Conservation (phyloP, 2,888 invertebrate genomes). For the Eulithis testata region DNA sequence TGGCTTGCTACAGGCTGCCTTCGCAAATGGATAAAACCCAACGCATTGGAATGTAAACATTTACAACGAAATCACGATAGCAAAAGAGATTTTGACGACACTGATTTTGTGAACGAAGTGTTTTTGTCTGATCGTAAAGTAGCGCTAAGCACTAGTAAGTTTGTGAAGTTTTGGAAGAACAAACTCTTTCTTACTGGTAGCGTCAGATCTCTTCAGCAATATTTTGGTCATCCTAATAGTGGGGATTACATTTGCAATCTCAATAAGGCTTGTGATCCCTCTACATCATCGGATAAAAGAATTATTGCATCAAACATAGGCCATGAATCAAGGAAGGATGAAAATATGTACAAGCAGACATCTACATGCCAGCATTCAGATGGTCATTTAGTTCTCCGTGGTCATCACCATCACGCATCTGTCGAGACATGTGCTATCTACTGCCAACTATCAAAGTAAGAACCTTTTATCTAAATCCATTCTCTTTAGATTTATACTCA, state of each 20-base stretch:
- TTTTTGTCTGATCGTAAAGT: slow-evolving; percentile 72
- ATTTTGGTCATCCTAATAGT: slow-evolving; percentile 70
- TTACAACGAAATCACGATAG: slow-evolving; percentile 74
- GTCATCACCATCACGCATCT: slow-evolving; percentile 76
- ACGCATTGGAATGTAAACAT: slow-evolving; percentile 79
- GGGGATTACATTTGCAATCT: slow-evolving; percentile 67
- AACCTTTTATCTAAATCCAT: slow-evolving; percentile 5
- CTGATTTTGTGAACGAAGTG: slow-evolving; percentile 74
- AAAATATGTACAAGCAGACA: slow-evolving; percentile 58
- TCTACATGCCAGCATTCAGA: slow-evolving; percentile 75
- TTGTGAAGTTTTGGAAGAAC: slow-evolving; percentile 80
- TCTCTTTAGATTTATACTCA: neutral
- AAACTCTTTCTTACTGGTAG: slow-evolving; percentile 76
- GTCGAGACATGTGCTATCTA: slow-evolving; percentile 79
- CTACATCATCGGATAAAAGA: slow-evolving; percentile 62
- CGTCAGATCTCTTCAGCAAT: slow-evolving; percentile 75
- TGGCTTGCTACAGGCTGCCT: slow-evolving; percentile 79
- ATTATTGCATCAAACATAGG: slow-evolving; percentile 48
- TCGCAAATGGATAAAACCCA: slow-evolving; percentile 78
- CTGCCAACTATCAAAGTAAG: slow-evolving; percentile 79
- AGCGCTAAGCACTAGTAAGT: slow-evolving; percentile 70
- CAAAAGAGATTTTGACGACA: slow-evolving; percentile 72
- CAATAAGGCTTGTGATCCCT: slow-evolving; percentile 63
- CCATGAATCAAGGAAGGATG: slow-evolving; percentile 64
- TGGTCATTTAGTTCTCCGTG: slow-evolving; percentile 74